Evolutionary conservation across 2,113 vertebrate genomes (phyloP).

Genomic region (Shinisaurus crocodilurus): DNA sequence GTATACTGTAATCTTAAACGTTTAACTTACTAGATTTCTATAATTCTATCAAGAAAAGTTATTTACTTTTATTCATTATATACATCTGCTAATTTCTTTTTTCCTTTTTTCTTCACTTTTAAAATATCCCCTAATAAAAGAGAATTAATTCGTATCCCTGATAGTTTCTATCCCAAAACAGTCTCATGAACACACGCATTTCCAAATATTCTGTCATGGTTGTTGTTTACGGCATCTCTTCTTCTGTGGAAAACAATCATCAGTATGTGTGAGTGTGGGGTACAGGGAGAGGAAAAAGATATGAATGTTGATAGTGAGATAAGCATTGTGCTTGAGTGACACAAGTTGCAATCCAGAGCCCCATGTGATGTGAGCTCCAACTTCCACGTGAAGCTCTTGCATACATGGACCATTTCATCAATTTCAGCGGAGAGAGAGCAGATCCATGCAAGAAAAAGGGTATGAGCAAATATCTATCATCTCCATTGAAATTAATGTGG

Average conservation of each 20-base stretch:
- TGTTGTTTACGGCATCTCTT: constrained; percentile 34
- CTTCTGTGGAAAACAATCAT: constrained; percentile 6
- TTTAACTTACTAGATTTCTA: constrained; percentile 21
- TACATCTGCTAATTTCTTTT: background rate
- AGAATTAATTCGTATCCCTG: constrained; percentile 53
- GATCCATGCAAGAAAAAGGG: background rate
- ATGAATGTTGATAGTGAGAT: constrained; percentile 1
- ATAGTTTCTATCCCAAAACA: constrained; percentile 1
- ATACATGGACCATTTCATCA: background rate
- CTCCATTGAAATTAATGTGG: background rate
- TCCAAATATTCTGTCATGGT: constrained; percentile 21
- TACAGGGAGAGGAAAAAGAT: constrained; percentile 20
- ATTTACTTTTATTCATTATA: constrained; percentile 27
- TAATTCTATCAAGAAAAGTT: constrained; percentile 34
- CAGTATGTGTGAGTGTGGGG: background rate
- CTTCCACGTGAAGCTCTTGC: background rate
- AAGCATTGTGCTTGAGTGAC: background rate
- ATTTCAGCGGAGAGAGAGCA: background rate
- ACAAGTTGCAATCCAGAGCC: background rate
- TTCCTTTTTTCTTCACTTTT: no score
- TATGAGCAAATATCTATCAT: background rate
- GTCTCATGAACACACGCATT: background rate
- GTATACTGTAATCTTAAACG: constrained; percentile 44
- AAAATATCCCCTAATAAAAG: background rate
- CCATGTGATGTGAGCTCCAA: background rate